Percentiles rank a stretch among this genome's conserved stretches.
Evolutionary conservation across 2,113 vertebrate genomes (phyloP).

Genomic region (Aspiorhynchus laticeps): DNA sequence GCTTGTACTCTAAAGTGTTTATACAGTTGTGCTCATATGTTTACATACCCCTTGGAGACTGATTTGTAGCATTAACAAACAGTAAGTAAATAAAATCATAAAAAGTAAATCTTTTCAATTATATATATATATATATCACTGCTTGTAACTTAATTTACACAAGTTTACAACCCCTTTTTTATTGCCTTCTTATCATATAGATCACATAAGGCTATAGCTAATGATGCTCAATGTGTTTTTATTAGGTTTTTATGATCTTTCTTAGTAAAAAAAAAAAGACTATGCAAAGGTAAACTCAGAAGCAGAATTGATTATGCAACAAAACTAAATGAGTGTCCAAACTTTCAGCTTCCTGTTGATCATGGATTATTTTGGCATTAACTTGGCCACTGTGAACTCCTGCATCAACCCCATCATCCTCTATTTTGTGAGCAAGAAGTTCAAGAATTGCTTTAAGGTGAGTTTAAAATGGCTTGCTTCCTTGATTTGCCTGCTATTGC

Average conservation of each 20-base stretch:
- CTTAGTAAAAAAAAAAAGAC: background rate
- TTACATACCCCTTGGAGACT: background rate
- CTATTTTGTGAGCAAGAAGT: constrained; percentile 99
- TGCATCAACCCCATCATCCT: constrained; percentile 98
- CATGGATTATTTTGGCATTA: constrained; percentile 89
- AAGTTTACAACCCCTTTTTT: too few species aligned
- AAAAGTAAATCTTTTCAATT: too few species aligned
- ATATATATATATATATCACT: too few species aligned
- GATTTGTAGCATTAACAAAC: too few species aligned
- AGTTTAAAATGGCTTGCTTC: constrained; percentile 41
- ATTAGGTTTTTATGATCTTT: background rate
- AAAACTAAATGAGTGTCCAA: background rate
- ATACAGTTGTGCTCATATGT: background rate
- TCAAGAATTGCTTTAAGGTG: constrained; percentile 99
- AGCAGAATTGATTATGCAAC: background rate
- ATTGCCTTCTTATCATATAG: too few species aligned
- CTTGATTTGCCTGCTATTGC: background rate
- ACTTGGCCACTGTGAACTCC: constrained; percentile 94
- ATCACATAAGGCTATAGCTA: too few species aligned
- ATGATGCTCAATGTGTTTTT: too few species aligned
- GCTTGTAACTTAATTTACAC: too few species aligned
- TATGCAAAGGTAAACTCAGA: background rate
- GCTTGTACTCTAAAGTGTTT: background rate
- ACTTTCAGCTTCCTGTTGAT: constrained; percentile 87
- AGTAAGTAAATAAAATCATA: background rate